Base-by-base conservation (phyloP, 2,113 vertebrate genomes). In the Mixornis gularis region DNA sequence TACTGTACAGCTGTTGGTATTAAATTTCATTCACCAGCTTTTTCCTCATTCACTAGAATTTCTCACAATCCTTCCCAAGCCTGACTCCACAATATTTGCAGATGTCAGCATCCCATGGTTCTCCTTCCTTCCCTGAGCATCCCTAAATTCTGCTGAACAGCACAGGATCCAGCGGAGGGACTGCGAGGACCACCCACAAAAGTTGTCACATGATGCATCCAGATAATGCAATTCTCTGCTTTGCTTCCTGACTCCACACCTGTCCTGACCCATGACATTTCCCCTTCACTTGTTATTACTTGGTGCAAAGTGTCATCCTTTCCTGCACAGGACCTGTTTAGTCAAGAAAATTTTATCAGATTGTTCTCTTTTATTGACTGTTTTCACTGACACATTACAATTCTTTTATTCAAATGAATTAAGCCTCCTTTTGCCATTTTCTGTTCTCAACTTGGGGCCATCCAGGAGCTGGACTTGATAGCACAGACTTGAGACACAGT, bases 171-270 rank as follows among this genome's bases (percentile, higher is more conserved):
- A 48, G 12, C 0, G 1, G 79, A 27, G 58, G 8, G 10, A 69
- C 40, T 36, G 3, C 0, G 0, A 79, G 24, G 59, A 56, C 40
- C 79, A 82, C 68, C 16, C n/a, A 25, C 24, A 52, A 11, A 49
- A 41, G 6, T 8, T 17, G 10, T 68, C 69, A 49, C 30, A 48
- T 2, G 25, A 14, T 10, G 13, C 38, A 48, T 25, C 30, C 26
- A 76, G 58, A 22, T 13, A 17, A 25, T 56, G 49, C 30, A 66
- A 32, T 38, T 48, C 18, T 58, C 12, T 12, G 43, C 4, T 78
- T 66, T 25, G 30, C 14, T 66, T 81, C 34, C 20, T 84, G 13
- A 20, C 55, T 84, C 34, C 46, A 22, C 38, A 44, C 13, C 21
- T 36, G 13, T 27, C 27, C 38, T 26, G 15, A 48, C 43, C 44